Evolutionary conservation across 2,888 invertebrate species (phyloP).

Genomic region (Torymus tubicola): DNA sequence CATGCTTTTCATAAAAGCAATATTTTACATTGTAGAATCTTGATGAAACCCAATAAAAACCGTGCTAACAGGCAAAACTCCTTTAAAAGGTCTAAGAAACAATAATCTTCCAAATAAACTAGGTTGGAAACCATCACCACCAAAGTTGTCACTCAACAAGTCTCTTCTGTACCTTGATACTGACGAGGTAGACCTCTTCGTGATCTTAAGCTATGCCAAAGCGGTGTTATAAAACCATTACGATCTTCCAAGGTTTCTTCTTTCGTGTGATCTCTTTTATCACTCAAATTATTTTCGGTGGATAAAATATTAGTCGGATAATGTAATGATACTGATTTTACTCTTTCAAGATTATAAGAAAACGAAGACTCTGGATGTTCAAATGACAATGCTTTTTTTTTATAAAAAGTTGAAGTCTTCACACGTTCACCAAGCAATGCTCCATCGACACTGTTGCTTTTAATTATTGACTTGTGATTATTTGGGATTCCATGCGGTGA

Average conservation of each 20-base stretch:
- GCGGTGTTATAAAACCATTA: constrained; percentile 66
- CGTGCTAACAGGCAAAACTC: neutral
- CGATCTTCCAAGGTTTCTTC: constrained; percentile 65
- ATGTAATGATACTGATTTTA: constrained; percentile 69
- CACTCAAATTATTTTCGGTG: constrained; percentile 59
- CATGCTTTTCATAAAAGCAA: neutral
- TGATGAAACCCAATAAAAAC: neutral
- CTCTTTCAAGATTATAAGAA: constrained; percentile 68
- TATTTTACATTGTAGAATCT: neutral
- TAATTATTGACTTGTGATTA: constrained; percentile 64
- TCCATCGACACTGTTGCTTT: constrained; percentile 65
- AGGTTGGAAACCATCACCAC: constrained; percentile 59
- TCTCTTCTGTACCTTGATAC: constrained; percentile 74
- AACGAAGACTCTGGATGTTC: constrained; percentile 62
- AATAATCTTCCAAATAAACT: neutral
- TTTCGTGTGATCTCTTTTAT: constrained; percentile 64
- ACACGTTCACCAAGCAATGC: constrained; percentile 62
- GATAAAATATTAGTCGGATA: constrained; percentile 62
- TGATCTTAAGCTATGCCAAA: constrained; percentile 72
- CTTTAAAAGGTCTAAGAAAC: neutral
- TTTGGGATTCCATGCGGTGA: constrained; percentile 65
- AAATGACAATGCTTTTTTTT: constrained; percentile 65
- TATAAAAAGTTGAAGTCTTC: constrained; percentile 61
- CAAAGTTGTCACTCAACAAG: constrained; percentile 58
- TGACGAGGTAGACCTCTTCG: constrained; percentile 72